Base-by-base conservation (phyloP, 2,797 vertebrate genomes). In the Poecilia velifera region DNA sequence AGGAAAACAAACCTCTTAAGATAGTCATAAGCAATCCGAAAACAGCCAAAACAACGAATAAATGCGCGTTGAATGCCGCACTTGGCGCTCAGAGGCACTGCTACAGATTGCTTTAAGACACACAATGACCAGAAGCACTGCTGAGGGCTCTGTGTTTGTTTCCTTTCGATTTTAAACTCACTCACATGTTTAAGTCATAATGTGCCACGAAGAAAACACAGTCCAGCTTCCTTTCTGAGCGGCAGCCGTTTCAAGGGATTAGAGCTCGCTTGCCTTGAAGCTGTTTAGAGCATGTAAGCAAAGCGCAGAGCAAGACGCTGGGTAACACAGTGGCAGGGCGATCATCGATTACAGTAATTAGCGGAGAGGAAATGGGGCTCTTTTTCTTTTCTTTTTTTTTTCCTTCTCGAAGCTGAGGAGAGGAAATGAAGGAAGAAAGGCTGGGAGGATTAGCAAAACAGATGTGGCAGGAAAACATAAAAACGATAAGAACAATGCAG, bases 301-400 rank as follows among this genome's bases (percentile, higher is more conserved):
- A 49, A 74, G 78, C 53, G 43, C 74, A 72, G 66, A 82, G 76
- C 55, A 34, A 81, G 71, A 68, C 46, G 68, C n/a, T 45, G 86
- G 88, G 83, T 76, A 70, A 82, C 79, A 2, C 12, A 1, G 84
- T 43, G 76, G 82, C 74, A 53, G 77, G 80, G 81, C 81, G 57
- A 22, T 68, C 84, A 90, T 92, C 59, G 90, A 91, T 94, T 91
- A 88, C 81, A 76, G 72, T 85, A 83, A 93, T 93, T 90, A 90
- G 82, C 70, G 2, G 72, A 78, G 80, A 84, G 79, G 85, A 88
- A 90, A 90, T 55, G 66, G 73, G 86, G 72, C 66, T 87, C 36
- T 0, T 71, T 84, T 57, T 79, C 1, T 55, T 81, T 49, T 3
- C 18, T 4, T 47, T 53, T 34, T 51, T 31, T 13, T 53, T 74